phyloP scores from a whole-genome alignment of 2,113 vertebrate species.

The Hippocampus zosterae region DNA sequence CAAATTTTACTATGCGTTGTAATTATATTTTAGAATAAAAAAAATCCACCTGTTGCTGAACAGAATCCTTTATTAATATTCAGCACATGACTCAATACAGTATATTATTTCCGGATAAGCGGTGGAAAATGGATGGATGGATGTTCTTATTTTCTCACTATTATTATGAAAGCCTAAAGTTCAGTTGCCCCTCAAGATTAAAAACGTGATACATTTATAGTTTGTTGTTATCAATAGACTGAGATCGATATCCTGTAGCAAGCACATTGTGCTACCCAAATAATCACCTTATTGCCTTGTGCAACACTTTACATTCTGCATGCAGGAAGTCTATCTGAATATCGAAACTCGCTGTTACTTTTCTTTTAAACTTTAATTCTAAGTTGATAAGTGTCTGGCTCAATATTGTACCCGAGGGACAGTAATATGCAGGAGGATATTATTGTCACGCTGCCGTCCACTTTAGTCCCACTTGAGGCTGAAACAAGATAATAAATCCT shows the following conservation, averaged over 20 bases:
- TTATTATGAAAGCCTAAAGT: too few relatives aligned
- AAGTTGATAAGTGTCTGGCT: neutral
- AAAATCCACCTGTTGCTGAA: too few relatives aligned
- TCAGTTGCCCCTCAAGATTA: too few relatives aligned
- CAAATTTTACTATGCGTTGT: too few relatives aligned
- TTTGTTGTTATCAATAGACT: neutral
- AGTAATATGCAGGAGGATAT: constrained; percentile 35
- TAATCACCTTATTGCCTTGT: too few relatives aligned
- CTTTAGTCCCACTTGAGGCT: neutral
- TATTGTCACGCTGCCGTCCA: constrained; percentile 50
- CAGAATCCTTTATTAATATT: too few relatives aligned
- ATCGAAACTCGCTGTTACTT: neutral
- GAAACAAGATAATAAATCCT: constrained; percentile 1
- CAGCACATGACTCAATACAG: too few relatives aligned
- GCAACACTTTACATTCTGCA: neutral
- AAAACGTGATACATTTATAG: too few relatives aligned
- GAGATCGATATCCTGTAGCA: neutral
- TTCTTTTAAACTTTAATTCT: neutral
- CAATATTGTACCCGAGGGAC: neutral
- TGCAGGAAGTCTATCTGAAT: neutral
- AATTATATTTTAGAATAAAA: too few relatives aligned
- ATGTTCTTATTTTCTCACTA: too few relatives aligned
- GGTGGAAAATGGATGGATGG: too few relatives aligned
- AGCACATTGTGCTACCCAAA: neutral
- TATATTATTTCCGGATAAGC: too few relatives aligned